phyloP scores from a whole-genome alignment of 2,113 vertebrate species.

The Candoia aspera region DNA sequence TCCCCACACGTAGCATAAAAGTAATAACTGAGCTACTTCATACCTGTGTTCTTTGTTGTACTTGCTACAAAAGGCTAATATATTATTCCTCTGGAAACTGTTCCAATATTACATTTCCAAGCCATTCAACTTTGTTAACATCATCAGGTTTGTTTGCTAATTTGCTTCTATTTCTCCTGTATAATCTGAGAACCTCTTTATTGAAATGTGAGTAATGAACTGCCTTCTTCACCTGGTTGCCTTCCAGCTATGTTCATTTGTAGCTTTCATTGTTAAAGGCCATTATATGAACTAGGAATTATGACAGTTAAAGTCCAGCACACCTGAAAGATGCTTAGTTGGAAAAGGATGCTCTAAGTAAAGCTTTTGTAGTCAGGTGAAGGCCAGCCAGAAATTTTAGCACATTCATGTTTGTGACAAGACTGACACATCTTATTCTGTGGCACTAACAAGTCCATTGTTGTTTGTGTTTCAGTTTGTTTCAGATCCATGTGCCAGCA shows the following conservation, averaged over 20 bases:
- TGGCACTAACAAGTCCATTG: slow-evolving; percentile 60
- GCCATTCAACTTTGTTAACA: not conserved
- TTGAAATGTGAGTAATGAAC: slow-evolving; percentile 7
- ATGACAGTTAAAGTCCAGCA: not conserved
- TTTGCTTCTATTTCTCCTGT: slow-evolving; percentile 7
- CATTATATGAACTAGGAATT: not conserved
- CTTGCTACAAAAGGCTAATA: not conserved
- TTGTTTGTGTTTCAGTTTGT: slow-evolving; percentile 81
- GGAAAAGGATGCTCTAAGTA: slow-evolving; percentile 12
- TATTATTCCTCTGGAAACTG: not conserved
- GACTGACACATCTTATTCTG: slow-evolving; percentile 22
- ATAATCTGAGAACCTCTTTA: slow-evolving; percentile 26
- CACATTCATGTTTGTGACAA: not conserved
- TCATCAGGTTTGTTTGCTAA: not conserved
- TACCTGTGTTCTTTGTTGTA: not conserved
- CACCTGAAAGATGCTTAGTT: not conserved
- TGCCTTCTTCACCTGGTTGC: not conserved
- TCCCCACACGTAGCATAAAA: not conserved
- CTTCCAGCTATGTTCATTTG: not conserved
- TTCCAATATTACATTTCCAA: not conserved
- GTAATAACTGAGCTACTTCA: not conserved
- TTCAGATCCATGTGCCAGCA: slow-evolving; percentile 90
- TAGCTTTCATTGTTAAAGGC: not conserved
- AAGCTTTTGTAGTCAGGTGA: slow-evolving; percentile 38
- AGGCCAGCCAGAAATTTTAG: slow-evolving; percentile 26